A percentile compares a stretch with the other conserved stretches of the same genome.
phyloP scores from a whole-genome alignment of 2,797 vertebrate species.

The Diplodus puntazzo region DNA sequence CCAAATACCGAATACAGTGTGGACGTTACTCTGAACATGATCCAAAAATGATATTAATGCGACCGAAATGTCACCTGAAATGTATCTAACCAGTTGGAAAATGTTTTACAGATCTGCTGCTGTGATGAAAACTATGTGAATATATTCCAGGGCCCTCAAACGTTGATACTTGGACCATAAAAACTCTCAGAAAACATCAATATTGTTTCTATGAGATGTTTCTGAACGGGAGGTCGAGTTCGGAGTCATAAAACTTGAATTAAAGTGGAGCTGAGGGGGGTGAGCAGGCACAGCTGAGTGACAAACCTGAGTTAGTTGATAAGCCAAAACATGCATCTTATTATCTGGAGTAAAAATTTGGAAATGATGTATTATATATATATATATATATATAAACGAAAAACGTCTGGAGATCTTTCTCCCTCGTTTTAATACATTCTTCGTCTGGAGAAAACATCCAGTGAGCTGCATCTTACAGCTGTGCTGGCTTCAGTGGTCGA shows the following conservation, averaged over 20 bases:
- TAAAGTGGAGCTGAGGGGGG: not conserved
- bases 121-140: not conserved
- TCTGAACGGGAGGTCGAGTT: not conserved
- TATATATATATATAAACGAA: too few relatives aligned
- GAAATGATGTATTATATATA: not conserved
- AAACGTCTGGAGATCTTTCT: not conserved
- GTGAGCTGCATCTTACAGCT: not conserved
- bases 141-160: not conserved
- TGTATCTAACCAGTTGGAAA: constrained; percentile 5
- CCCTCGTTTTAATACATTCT: not conserved
- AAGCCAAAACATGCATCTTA: constrained; percentile 8
- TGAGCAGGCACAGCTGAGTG: constrained; percentile 15
- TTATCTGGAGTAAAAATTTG: not conserved
- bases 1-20: not conserved
- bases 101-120: not conserved
- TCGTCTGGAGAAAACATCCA: not conserved
- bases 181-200: constrained; percentile 4
- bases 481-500: not conserved
- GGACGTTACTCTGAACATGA: constrained; percentile 1
- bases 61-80: not conserved
- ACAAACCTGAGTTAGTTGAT: constrained; percentile 15
- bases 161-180: not conserved
- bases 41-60: not conserved
- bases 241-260: not conserved
- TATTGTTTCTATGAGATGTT: not conserved